A percentile compares a stretch with the other conserved stretches of the same genome.
phyloP scores from a whole-genome alignment of 1,140 invertebrate species.

The Orussus abietinus region DNA sequence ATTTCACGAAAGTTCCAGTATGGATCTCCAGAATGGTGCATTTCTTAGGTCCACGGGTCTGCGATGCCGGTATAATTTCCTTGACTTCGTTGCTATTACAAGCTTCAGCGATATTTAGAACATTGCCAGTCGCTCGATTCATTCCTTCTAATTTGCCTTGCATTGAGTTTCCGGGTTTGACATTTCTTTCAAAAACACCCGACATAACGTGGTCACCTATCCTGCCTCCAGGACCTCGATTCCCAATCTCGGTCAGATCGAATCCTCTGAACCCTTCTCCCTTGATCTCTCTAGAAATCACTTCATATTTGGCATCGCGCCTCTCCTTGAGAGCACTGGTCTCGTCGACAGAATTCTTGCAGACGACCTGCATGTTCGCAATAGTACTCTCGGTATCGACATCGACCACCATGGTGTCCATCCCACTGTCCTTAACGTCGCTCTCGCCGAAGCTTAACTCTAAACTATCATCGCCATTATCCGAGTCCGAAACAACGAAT shows the following conservation, averaged over 20 bases:
- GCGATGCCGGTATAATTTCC: neutral
- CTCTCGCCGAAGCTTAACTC: no score
- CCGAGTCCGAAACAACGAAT: no score
- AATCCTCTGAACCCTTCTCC: neutral
- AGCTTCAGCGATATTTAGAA: neutral
- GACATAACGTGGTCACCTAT: no score
- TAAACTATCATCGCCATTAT: no score
- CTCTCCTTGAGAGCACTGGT: no score
- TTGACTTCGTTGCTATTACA: neutral
- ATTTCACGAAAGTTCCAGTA: neutral
- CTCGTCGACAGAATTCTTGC: no score
- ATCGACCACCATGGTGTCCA: no score
- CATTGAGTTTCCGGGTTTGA: neutral
- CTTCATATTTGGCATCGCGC: neutral
- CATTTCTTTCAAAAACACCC: neutral
- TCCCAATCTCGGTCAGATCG: no score
- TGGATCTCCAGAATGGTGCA: neutral
- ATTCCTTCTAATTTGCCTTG: neutral
- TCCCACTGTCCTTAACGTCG: no score
- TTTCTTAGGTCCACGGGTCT: neutral
- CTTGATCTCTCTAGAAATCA: neutral
- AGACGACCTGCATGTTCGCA: no score
- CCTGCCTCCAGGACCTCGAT: neutral
- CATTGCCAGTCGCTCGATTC: neutral
- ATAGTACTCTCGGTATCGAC: no score